Evolutionary conservation across 2,888 invertebrate species (phyloP), one percentile per base, ranked within the genome.

Genomic region (Lasioglossum oenotherae): DNA sequence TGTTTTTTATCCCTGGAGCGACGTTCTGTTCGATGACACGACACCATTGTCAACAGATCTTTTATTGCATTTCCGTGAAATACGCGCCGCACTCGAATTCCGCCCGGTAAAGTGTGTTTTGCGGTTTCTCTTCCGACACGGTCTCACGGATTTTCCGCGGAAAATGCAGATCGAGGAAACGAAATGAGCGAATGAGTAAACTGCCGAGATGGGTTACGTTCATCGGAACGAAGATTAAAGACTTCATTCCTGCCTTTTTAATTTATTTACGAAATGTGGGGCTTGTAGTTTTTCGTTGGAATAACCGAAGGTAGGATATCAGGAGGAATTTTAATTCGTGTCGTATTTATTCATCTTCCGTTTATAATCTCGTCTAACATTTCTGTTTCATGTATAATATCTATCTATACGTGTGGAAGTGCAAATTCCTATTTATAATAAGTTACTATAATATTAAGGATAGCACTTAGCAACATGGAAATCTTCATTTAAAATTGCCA

Each of bases 1-100:
- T 82, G 44, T 49, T 80, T 85, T 85, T 77, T 69, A 67, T 73
- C 69, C 41, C 60, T 53, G 46, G 16, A 0, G 46, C 46, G 46
- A 1, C 78, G 57, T 79, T 73, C 31, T 23, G 84, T 76, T 76
- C 73, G 76, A 85, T 80, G 76, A 77, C 76, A 27, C 80, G 67
- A 69, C 60, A 46, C 71, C 67, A 49, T 72, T 74, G 79, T 77
- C 84, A 71, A 76, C 78, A 67, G 69, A 69, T 53, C 64, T 84
- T 84, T 84, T 84, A 84, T 83, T 84, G 84, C 78, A 64, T 82
- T 84, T 75, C 75, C 49, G 35, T 27, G 74, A 78, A 64, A 83
- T 53, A 74, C 78, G 60, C 74, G 27, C 35, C 46, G 16, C 38
- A 49, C 74, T 60, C 23, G 64, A 46, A 49, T 53, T 46, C 38